Base-by-base conservation (phyloP, 1,140 invertebrate genomes). In the Steinernema khuongi region DNA sequence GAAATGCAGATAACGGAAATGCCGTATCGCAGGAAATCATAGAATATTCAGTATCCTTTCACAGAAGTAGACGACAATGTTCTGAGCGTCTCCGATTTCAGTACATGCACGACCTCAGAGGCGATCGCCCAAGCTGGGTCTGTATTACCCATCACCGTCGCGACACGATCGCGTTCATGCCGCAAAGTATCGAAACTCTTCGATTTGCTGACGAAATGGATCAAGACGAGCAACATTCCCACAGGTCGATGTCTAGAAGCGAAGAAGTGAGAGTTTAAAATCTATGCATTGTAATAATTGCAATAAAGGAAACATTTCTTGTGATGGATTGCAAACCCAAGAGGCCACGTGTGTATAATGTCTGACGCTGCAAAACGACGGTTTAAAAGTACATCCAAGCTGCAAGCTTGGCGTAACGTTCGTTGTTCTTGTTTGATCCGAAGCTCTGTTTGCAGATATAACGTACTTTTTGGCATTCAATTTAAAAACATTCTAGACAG, bases 91-190 rank as follows among this genome's bases (percentile, higher is more conserved):
- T 1, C 32, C 31, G 31, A 1, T 74, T 83, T 66, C 44, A 84
- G 80, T 84, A 83, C 70, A 83, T 84, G 75, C 81, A 85, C 36
- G 82, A 84, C 71, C 30, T 81, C 28, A 75, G 83, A 33, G 69
- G 72, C 32, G 41, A 30, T 32, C 33, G 30, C 33, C 4, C 29
- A 31, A 41, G 44, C 60, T 68, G 67, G 33, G 66, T 43, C 74
- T 70, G 68, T 67, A 81, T 41, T 72, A 66, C 69, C 28, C 43
- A 72, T 31, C 71, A 78, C 43, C 80, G 82, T 22, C 77, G 82
- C 32, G 83, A 84, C 70, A 84, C 82, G 19, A 83, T 84, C 67
- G 82, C 82, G 7, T 84, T 84, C 43, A 85, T 84, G 79, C 82
- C 82, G 1, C 81, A 81, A 71, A 84, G 79, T 30, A 82, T 84